Conservation (phyloP, 1,140 invertebrate genomes). For the Drosophila varians region DNA sequence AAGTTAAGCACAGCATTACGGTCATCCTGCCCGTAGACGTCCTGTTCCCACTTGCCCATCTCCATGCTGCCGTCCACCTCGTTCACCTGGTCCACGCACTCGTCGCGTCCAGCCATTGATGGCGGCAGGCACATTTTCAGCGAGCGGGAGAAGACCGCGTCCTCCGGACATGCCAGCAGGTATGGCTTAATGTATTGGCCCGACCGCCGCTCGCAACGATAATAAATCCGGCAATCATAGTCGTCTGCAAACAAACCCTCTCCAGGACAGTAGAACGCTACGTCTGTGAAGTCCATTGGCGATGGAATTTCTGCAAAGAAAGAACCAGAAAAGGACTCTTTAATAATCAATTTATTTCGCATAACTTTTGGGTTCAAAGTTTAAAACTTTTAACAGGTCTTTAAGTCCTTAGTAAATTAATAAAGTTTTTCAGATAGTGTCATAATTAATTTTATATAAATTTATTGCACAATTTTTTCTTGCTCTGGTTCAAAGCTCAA, state of each 20-base stretch:
- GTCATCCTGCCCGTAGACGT: constrained; percentile 55
- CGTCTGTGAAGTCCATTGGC: constrained; percentile 17
- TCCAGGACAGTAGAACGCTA: constrained; percentile 82
- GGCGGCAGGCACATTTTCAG: constrained; percentile 75
- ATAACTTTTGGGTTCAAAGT: too few species aligned
- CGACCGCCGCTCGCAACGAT: constrained; percentile 84
- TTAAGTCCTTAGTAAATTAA: too few species aligned
- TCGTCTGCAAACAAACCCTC: constrained; percentile 88
- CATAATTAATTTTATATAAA: too few species aligned
- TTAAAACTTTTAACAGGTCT: too few species aligned
- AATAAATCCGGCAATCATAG: constrained; percentile 86
- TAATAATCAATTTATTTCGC: too few species aligned
- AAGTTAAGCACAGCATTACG: constrained; percentile 57
- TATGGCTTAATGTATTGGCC: constrained; percentile 84
- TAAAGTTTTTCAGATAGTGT: too few species aligned
- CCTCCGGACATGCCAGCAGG: constrained; percentile 84
- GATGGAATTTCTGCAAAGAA: constrained; percentile 65
- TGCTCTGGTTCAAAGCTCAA: not conserved
- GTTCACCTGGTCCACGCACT: constrained; percentile 71
- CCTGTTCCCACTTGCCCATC: constrained; percentile 50
- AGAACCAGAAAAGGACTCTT: not conserved
- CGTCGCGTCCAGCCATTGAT: constrained; percentile 71
- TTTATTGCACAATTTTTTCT: not conserved
- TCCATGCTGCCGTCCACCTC: constrained; percentile 66
- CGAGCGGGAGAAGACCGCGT: constrained; percentile 78